These are phyloP conservation scores for Boloria euphrosyne DNA, from an alignment of 2,888 invertebrate species.

Conservation along the genomic window DNA sequence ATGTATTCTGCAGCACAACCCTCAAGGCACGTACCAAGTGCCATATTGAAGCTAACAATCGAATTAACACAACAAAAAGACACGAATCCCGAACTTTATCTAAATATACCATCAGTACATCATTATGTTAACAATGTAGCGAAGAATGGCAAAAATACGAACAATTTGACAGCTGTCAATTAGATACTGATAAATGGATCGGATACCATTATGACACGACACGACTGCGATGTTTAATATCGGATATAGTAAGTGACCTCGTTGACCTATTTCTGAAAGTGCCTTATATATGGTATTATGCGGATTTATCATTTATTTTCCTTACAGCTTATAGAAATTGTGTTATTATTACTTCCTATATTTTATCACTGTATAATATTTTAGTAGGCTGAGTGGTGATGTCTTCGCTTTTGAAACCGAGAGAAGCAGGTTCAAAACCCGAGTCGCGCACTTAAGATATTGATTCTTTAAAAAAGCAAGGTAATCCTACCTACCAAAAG, in stretches of 20 bases:
- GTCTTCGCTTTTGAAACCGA: too few relatives aligned
- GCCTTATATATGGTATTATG: too few relatives aligned
- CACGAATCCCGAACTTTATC: conserved; percentile 50
- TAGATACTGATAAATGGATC: conserved; percentile 62
- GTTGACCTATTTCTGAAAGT: conserved; percentile 2
- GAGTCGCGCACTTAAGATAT: too few relatives aligned
- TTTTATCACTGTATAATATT: too few relatives aligned
- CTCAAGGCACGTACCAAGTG: conserved; percentile 16
- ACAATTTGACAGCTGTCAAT: conserved; percentile 80
- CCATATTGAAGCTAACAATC: conserved; percentile 17
- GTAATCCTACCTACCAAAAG: too few relatives aligned
- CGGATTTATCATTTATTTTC: too few relatives aligned
- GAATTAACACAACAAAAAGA: conserved; percentile 37
- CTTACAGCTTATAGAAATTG: not conserved
- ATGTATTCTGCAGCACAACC: conserved; percentile 13
- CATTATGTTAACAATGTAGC: conserved; percentile 50
- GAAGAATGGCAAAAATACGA: conserved; percentile 63
- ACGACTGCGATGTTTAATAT: conserved; percentile 6
- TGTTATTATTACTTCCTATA: not conserved
- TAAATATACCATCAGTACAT: conserved; percentile 63
- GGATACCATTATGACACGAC: conserved; percentile 47
- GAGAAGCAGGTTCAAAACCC: too few relatives aligned
- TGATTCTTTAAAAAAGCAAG: too few relatives aligned
- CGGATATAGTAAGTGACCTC: conserved; percentile 8
- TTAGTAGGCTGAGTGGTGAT: too few relatives aligned